Evolutionary conservation across 2,888 invertebrate genomes (phyloP).

Genomic region (Hypena proboscidalis): DNA sequence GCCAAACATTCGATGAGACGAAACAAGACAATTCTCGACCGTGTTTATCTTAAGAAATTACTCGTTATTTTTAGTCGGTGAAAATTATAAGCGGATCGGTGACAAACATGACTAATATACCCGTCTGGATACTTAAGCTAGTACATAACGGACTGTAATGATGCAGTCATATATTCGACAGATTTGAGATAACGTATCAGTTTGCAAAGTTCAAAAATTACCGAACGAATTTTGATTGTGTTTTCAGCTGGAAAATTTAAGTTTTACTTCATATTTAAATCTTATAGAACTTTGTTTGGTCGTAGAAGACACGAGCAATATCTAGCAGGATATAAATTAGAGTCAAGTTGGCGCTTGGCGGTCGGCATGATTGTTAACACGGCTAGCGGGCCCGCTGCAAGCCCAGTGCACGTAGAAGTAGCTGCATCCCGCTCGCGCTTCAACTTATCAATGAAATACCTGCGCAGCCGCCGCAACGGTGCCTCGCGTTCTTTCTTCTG

Average conservation of each 20-base stretch:
- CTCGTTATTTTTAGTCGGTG: conserved; percentile 40
- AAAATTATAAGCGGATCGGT: conserved; percentile 47
- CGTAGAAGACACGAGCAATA: background rate
- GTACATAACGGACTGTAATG: too few relatives aligned
- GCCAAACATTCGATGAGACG: conserved; percentile 63
- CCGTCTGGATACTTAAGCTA: conserved; percentile 24
- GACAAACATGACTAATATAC: conserved; percentile 34
- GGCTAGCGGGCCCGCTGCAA: conserved; percentile 46
- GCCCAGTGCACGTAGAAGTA: conserved; percentile 52
- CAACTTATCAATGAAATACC: conserved; percentile 82
- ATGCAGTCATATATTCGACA: too few relatives aligned
- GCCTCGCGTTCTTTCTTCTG: conserved; percentile 74
- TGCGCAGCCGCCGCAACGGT: conserved; percentile 66
- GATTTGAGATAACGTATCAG: too few relatives aligned
- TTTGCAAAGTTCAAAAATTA: too few relatives aligned
- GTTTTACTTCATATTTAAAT: too few relatives aligned
- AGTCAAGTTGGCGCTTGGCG: conserved; percentile 37
- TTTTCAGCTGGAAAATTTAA: too few relatives aligned
- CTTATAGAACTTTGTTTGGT: too few relatives aligned
- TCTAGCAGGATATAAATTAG: conserved; percentile 40
- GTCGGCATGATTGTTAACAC: conserved; percentile 44
- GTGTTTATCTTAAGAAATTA: conserved; percentile 47
- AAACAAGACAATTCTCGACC: conserved; percentile 55
- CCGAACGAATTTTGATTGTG: too few relatives aligned
- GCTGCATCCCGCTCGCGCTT: conserved; percentile 73